Conservation (phyloP, 2,113 vertebrate genomes). For the human (Homo sapiens) region DNA sequence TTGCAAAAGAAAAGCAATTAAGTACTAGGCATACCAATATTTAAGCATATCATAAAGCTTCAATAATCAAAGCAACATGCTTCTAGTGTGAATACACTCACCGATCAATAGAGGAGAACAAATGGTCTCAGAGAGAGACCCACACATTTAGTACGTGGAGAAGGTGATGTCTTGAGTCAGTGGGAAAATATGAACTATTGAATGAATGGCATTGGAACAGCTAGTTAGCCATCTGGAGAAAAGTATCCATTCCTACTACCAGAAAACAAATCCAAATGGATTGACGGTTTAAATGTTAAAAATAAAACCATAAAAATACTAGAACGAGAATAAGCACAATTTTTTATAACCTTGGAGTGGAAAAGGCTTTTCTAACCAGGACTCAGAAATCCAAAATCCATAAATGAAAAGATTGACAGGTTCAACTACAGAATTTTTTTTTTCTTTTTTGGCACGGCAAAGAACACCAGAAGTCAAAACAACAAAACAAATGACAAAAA, state of each 20-base stretch:
- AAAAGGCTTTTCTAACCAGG: neutral
- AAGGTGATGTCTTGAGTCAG: neutral
- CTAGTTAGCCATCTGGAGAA: neutral
- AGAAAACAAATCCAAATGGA: neutral
- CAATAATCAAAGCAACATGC: neutral
- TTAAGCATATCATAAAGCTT: neutral
- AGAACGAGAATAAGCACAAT: neutral
- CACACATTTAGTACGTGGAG: neutral
- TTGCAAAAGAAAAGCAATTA: neutral
- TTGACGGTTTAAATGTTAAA: neutral
- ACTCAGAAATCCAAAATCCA: constrained; percentile 4
- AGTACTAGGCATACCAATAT: neutral
- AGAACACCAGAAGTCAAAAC: neutral
- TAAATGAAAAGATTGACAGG: neutral
- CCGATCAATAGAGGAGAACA: fast-evolving
- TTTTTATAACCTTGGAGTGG: neutral
- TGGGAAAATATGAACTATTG: neutral
- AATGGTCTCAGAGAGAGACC: neutral
- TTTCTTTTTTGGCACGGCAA: neutral
- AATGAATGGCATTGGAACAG: neutral
- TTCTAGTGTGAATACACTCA: neutral
- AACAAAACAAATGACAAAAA: neutral
- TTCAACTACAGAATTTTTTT: neutral
- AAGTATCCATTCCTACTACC: neutral
- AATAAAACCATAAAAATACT: constrained; percentile 1